These are phyloP conservation scores for Speoplatyrhinus poulsoni DNA, from an alignment of 2,113 vertebrate genomes.

Conservation along the genomic window DNA sequence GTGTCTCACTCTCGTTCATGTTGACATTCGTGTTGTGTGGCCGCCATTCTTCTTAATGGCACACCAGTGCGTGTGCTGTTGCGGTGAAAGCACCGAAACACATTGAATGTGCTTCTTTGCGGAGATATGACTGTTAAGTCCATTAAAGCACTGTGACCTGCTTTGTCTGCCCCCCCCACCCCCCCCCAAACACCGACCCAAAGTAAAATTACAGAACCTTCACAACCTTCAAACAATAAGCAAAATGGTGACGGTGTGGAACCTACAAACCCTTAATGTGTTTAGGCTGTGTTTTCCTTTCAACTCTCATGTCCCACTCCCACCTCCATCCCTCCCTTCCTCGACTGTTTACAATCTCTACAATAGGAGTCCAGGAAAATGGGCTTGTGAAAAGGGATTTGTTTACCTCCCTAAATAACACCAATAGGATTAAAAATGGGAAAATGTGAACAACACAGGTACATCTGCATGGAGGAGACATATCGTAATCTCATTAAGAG, in stretches of 20 bases:
- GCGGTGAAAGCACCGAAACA: neutral
- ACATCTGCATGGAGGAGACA: too few relatives aligned
- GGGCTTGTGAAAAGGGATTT: too few relatives aligned
- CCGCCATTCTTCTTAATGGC: neutral
- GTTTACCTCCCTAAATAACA: too few relatives aligned
- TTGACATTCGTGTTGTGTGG: neutral
- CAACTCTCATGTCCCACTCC: neutral
- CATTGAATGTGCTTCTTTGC: neutral
- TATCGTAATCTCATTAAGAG: too few relatives aligned
- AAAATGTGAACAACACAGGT: too few relatives aligned
- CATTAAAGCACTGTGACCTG: slow-evolving; percentile 1
- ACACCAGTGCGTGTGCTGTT: neutral
- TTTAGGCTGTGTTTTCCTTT: neutral
- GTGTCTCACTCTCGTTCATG: neutral
- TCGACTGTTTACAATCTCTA: neutral
- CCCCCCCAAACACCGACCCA: neutral
- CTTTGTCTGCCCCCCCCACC: neutral
- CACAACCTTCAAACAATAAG: neutral
- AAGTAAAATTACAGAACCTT: slow-evolving; percentile 1
- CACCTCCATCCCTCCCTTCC: neutral
- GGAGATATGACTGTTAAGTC: slow-evolving; percentile 2
- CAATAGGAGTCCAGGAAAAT: too few relatives aligned
- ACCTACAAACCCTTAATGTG: too few relatives aligned
- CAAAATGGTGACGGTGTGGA: slow-evolving; percentile 13
- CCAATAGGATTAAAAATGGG: too few relatives aligned